Base-by-base conservation (phyloP, 2,797 vertebrate genomes). In the Bucorvus abyssinicus region DNA sequence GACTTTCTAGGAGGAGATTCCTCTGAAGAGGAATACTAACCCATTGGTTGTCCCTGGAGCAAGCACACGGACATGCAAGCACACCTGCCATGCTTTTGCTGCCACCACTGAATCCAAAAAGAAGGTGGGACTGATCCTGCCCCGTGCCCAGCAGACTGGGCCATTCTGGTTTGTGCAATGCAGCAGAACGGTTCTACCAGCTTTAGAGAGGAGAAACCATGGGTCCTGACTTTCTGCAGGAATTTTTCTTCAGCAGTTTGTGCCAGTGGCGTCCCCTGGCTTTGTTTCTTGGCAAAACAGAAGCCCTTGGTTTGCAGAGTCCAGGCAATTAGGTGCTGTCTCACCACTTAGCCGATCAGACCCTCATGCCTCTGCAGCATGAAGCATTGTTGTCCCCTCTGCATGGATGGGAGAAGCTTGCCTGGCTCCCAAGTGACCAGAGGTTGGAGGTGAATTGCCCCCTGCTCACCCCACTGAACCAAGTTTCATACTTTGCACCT, bases 361-460 rank as follows among this genome's bases (percentile, higher is more conserved):
- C 23, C 53, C 32, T 77, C 65, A 50, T 2, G 0, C 21, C 30
- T 44, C 42, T 45, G 30, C 1, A 2, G 52, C 38, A 30, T 1
- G 1, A 38, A 53, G 52, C 1, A 1, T 11, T 56, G 26, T 19
- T 24, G 38, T 79, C 21, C 24, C 15, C 26, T 74, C 44, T 0
- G 0, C 34, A 13, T 1, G 21, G 57, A 30, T 0, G 1, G 30
- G 17, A 74, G 56, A 32, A 89, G 49, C 36, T 61, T 3, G 1
- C 27, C 32, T 50, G 27, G 22, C 22, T 56, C 32, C 42, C 50
- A n/a, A 1, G 52, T 70, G 40, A 67, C 27, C 6, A 0, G 23
- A 18, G 32, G 5, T 4, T 78, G 71, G 49, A 86, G 12, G 22
- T 56, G 29, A 73, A 61, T n/a, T 67, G 61, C 15, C 30, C 38